Conservation (phyloP, 2,113 vertebrate species). For the Thamnophis sirtalis region DNA sequence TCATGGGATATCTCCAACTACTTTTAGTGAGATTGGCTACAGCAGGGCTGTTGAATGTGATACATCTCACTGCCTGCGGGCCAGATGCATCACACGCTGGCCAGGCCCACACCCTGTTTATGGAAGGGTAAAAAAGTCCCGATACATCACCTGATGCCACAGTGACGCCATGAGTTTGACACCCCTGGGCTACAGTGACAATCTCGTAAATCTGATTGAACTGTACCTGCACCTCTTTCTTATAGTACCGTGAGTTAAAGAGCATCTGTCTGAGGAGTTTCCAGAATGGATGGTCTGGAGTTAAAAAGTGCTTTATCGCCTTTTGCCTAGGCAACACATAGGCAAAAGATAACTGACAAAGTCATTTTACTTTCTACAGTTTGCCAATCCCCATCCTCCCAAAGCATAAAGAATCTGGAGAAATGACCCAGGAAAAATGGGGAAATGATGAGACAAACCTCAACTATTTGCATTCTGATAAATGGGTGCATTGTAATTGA, state of each 20-base stretch:
- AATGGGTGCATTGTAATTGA: background rate
- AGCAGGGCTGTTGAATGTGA: background rate
- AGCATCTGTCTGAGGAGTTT: background rate
- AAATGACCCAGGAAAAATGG: background rate
- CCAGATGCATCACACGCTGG: too few relatives aligned
- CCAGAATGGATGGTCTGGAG: background rate
- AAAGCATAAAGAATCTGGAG: background rate
- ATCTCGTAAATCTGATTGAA: background rate
- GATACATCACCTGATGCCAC: too few relatives aligned
- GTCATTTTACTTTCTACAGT: background rate
- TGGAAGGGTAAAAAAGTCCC: too few relatives aligned
- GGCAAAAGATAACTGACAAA: background rate
- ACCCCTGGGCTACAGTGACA: background rate
- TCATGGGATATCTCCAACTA: background rate
- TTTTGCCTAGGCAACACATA: background rate
- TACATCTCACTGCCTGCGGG: too few relatives aligned
- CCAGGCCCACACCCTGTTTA: too few relatives aligned
- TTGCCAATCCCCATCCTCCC: background rate
- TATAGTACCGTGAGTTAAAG: background rate
- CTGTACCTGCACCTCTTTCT: background rate
- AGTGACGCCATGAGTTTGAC: too few relatives aligned
- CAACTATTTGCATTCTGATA: background rate
- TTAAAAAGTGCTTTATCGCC: background rate
- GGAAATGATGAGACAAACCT: background rate
- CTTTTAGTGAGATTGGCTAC: background rate